These are phyloP conservation scores for Neogale vison DNA, from an alignment of 2,113 vertebrate species.

Conservation along the genomic window DNA sequence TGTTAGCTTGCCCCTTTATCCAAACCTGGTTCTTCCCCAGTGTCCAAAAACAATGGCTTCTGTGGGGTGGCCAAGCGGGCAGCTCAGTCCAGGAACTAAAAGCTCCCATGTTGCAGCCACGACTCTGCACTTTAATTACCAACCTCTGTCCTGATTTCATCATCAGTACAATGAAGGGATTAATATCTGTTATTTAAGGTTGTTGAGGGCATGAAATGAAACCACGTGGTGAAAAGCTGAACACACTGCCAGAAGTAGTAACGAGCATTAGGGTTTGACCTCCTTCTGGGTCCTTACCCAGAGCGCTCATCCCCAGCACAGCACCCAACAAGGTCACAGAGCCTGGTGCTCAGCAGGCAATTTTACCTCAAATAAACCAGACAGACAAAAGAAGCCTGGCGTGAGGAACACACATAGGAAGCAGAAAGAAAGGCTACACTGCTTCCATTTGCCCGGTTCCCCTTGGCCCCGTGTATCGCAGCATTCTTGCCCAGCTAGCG, in stretches of 20 bases:
- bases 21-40: not conserved
- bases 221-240: not conserved
- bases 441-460: not conserved
- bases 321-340: not conserved
- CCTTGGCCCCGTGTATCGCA: not conserved
- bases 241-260: not conserved
- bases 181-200: not conserved
- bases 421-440: not conserved
- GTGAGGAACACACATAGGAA: not conserved
- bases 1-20: not conserved
- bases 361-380: constrained; percentile 43
- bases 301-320: not conserved
- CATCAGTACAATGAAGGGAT: not conserved
- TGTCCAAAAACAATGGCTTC: not conserved
- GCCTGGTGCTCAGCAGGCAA: not conserved
- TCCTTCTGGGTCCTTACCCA: not conserved
- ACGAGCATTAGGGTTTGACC: not conserved
- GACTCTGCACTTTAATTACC: not conserved
- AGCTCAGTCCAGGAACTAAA: not conserved
- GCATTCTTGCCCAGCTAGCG: constrained; percentile 62
- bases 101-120: not conserved
- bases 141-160: not conserved
- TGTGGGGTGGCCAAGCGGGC: not conserved
- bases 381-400: constrained; percentile 43
- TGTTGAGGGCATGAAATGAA: not conserved